Percentiles rank a stretch among this genome's conserved stretches.
These are phyloP conservation scores for Entomyzon cyanotis DNA, from an alignment of 2,113 vertebrate genomes.

Conservation along the genomic window DNA sequence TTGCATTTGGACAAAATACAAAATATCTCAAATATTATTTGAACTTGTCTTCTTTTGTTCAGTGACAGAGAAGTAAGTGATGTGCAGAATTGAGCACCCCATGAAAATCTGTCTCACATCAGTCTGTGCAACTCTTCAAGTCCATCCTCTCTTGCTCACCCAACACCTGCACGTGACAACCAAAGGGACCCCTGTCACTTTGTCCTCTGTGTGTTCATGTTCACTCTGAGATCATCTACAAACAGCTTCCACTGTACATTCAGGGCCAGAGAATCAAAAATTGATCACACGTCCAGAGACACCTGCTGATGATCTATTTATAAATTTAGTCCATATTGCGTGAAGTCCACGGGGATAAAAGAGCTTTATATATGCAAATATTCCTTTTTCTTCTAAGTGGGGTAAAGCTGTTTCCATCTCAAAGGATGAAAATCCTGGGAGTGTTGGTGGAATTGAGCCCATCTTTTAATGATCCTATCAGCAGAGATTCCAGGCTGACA, in stretches of 20 bases:
- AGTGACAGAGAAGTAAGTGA: background rate
- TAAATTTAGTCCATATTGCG: background rate
- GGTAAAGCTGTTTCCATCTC: slow-evolving; percentile 22
- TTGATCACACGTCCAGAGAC: background rate
- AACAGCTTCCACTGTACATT: background rate
- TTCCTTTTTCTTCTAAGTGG: background rate
- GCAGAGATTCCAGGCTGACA: slow-evolving; percentile 47
- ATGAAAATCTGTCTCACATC: background rate
- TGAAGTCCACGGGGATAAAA: background rate
- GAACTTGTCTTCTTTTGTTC: background rate
- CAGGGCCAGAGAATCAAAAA: background rate
- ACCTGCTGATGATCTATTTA: background rate
- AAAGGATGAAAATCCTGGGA: slow-evolving; percentile 41
- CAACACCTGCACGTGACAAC: background rate
- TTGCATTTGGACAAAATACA: background rate
- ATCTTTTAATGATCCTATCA: slow-evolving; percentile 47
- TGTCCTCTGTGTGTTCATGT: background rate
- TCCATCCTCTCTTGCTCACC: background rate
- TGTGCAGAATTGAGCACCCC: background rate
- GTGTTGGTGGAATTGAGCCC: slow-evolving; percentile 51
- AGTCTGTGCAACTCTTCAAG: background rate
- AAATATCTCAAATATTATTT: background rate
- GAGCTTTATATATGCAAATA: slow-evolving; percentile 37
- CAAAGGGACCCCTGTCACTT: background rate
- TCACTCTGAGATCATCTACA: background rate